phyloP scores from a whole-genome alignment of 1,140 invertebrate genomes.

The Macrotrachela quadricornifera region DNA sequence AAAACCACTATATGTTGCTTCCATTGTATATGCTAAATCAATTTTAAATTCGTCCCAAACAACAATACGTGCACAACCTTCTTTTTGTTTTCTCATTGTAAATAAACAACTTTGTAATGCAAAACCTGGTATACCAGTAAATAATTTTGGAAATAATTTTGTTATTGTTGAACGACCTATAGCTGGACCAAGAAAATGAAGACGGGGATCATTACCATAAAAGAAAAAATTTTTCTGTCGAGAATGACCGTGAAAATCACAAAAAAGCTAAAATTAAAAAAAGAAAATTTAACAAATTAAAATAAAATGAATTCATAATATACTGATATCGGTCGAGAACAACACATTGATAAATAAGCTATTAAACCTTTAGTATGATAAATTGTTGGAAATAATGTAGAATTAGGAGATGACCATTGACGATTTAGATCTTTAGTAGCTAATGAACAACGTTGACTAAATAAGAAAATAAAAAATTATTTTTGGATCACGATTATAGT shows the following conservation, averaged over 20 bases:
- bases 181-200: neutral
- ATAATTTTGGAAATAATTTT: constrained; percentile 27
- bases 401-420: constrained; percentile 51
- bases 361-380: constrained; percentile 61
- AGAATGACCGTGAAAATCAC: constrained; percentile 74
- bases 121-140: constrained; percentile 46
- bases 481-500: too few relatives aligned
- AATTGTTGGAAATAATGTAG: constrained; percentile 57
- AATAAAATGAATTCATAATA: neutral
- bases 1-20: constrained; percentile 63
- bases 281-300: constrained; percentile 14
- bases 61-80: constrained; percentile 59
- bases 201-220: constrained; percentile 51
- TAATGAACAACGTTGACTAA: constrained; percentile 44
- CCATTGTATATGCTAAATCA: constrained; percentile 54
- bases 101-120: constrained; percentile 51
- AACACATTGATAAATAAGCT: neutral
- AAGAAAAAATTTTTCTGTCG: constrained; percentile 66
- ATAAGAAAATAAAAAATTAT: too few relatives aligned
- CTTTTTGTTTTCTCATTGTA: constrained; percentile 50
- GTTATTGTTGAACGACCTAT: neutral
- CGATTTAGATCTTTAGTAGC: constrained; percentile 60
- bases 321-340: too few relatives aligned
- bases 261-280: constrained; percentile 50
- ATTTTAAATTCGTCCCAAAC: constrained; percentile 62